phyloP scores from a whole-genome alignment of 1,140 invertebrate genomes.

The Sycophila sp. region DNA sequence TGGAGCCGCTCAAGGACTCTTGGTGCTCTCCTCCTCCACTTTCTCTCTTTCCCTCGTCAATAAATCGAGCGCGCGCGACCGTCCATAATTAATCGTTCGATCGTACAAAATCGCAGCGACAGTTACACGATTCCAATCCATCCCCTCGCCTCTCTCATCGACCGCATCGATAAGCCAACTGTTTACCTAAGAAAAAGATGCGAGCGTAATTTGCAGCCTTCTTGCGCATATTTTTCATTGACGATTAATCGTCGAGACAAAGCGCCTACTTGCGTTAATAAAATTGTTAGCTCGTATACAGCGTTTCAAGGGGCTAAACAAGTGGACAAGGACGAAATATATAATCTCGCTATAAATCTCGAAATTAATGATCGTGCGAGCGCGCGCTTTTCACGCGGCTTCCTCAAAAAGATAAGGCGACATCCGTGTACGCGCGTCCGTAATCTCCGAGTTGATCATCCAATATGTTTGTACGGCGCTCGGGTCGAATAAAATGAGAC shows the following conservation, averaged over 20 bases:
- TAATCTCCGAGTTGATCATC: slow-evolving; percentile 29
- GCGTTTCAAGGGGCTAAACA: neutral
- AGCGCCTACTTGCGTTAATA: neutral
- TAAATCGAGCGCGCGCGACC: slow-evolving; percentile 13
- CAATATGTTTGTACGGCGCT: slow-evolving; percentile 29
- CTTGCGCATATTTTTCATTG: too few species aligned
- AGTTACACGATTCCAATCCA: slow-evolving; percentile 19
- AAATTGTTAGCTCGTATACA: neutral
- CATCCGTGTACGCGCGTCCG: slow-evolving; percentile 24
- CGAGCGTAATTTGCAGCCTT: too few species aligned
- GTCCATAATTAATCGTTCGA: slow-evolving; percentile 41
- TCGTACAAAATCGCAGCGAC: slow-evolving; percentile 15
- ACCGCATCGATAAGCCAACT: too few species aligned
- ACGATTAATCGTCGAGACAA: neutral
- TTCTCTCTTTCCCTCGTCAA: neutral
- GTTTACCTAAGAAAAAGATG: too few species aligned
- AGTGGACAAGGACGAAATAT: too few species aligned
- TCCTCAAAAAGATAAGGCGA: slow-evolving; percentile 23
- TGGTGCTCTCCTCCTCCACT: too few species aligned
- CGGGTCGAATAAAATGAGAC: neutral
- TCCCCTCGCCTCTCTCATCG: neutral
- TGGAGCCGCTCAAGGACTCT: slow-evolving; percentile 20
- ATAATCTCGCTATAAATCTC: slow-evolving; percentile 15
- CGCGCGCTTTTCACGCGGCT: slow-evolving; percentile 5
- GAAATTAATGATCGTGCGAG: slow-evolving; percentile 14